Evolutionary conservation across 2,888 invertebrate genomes (phyloP), one percentile per base, ranked within the genome.

Genomic region (Caenorhabditis wallacei): DNA sequence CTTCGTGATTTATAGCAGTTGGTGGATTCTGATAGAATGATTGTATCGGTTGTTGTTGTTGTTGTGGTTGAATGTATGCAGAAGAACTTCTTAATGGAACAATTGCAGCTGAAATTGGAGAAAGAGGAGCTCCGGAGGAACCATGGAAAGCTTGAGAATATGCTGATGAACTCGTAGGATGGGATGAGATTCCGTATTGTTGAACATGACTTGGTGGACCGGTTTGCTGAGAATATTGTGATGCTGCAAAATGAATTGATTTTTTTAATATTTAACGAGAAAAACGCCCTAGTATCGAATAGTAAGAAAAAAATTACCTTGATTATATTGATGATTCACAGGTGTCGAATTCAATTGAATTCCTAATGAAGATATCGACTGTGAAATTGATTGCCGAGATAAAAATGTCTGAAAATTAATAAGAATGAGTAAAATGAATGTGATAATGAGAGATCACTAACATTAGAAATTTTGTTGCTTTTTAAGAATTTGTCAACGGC

Each of bases 141-240:
- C 35, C 30, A 24, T 59, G 43, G 53, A 66, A 66, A n/a, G 35
- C 59, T 43, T 68, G 72, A 26, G 80, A 66, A 22, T 72, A 80
- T 20, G 61, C 72, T 11, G 63, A 61, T 1, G 35, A 13, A 51
- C 18, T 48, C 13, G 53, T 7, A 10, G 59, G 46, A 35, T 56
- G 48, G 30, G 37, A 69, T n/a, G 35, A 40, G 26, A 75, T 66
- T 46, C 66, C 75, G 46, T 75, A 75, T n/a, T 72, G 53, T 10
- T 53, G 54, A 16, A 24, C 22, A 20, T 59, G 59, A 13, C 11
- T 18, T 13, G 63, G 18, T 26, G 26, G 51, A 26, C 35, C 43
- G 20, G 71, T 51, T 22, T 59, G 46, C 40, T 51, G 56, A 4
- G 53, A n/a, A 10, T 66, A 37, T 37, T 66, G 75, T 22, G 56